Evolutionary conservation across 2,888 invertebrate species (phyloP).

Genomic region (Diaphora mendica): DNA sequence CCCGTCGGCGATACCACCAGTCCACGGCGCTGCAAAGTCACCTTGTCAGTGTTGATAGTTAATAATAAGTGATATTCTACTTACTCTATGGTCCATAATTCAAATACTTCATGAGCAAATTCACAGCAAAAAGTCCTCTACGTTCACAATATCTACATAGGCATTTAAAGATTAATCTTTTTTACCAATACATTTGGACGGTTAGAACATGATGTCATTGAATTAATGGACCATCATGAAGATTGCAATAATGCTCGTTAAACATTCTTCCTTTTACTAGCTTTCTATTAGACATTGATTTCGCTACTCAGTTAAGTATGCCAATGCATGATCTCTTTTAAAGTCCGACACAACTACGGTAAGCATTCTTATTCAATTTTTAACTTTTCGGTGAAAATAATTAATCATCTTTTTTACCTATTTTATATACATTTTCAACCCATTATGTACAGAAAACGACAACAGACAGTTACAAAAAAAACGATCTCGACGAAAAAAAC

Average conservation of each 20-base stretch:
- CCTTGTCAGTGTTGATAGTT: constrained; percentile 84
- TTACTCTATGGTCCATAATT: constrained; percentile 1
- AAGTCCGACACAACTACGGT: not conserved
- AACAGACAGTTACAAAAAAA: not conserved
- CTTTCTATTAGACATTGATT: not conserved
- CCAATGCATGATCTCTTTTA: not conserved
- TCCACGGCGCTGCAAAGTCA: constrained; percentile 92
- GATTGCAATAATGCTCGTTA: not conserved
- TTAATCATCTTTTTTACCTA: not conserved
- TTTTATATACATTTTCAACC: not conserved
- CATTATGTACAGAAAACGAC: not conserved
- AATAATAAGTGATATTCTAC: constrained; percentile 27
- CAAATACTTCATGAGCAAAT: not conserved
- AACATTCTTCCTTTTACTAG: not conserved
- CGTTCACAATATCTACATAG: not conserved
- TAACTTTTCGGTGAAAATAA: not conserved
- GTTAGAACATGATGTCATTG: not conserved
- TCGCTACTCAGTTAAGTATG: not conserved
- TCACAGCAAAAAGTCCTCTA: not conserved
- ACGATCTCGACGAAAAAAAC: too few species aligned
- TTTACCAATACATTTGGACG: not conserved
- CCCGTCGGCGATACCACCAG: constrained; percentile 96
- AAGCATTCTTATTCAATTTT: not conserved
- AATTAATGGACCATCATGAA: not conserved
- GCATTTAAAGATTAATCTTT: not conserved